A percentile compares a stretch with the other conserved stretches of the same genome.
phyloP scores from a whole-genome alignment of 2,797 vertebrate genomes.

The Peromyscus nudipes region DNA sequence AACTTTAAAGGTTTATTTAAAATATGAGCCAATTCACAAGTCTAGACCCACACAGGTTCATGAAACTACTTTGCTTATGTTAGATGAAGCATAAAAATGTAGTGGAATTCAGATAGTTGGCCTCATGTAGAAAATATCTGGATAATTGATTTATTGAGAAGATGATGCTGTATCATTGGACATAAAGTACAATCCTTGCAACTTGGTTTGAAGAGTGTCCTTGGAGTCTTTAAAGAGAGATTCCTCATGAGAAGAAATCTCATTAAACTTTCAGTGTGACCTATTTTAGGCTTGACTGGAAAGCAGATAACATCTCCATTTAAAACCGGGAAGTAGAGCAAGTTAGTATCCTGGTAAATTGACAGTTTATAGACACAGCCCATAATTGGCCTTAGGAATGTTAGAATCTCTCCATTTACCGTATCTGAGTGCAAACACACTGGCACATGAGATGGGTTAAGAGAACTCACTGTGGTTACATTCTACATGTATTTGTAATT shows the following conservation, averaged over 20 bases:
- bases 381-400: neutral
- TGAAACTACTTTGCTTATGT: neutral
- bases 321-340: slow-evolving; percentile 63
- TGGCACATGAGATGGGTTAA: neutral
- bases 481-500: neutral
- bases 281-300: slow-evolving; percentile 77
- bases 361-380: neutral
- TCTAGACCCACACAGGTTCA: neutral
- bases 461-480: neutral
- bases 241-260: slow-evolving; percentile 63
- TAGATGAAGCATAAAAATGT: neutral
- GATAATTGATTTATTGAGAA: slow-evolving; percentile 57
- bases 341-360: slow-evolving; percentile 45
- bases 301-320: slow-evolving; percentile 65
- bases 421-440: neutral
- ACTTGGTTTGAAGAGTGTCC: slow-evolving; percentile 45
- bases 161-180: neutral
- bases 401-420: neutral
- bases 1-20: slow-evolving; percentile 1
- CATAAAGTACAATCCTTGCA: neutral
- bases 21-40: neutral
- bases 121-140: neutral
- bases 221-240: slow-evolving; percentile 56
- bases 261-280: slow-evolving; percentile 73
- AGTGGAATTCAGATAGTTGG: neutral